A percentile compares a stretch with the other conserved stretches of the same genome.
Evolutionary conservation across 2,888 invertebrate species (phyloP).

Genomic region (Dryococelus australis): DNA sequence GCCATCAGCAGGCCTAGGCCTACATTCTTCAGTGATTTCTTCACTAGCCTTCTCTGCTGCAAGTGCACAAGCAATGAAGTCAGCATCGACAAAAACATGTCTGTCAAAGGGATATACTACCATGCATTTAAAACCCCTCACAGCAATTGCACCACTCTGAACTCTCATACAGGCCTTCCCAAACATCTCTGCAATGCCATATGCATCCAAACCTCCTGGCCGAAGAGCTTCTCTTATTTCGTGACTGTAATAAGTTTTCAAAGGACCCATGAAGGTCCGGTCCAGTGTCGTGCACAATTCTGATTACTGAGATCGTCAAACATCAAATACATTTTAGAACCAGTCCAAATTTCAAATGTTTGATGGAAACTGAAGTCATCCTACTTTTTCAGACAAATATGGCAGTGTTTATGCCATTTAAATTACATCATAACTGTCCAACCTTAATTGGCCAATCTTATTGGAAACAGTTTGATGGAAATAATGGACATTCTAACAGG

Average conservation of each 20-base stretch:
- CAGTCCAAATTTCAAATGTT: too few species aligned
- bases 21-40: background rate
- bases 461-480: too few species aligned
- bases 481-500: too few species aligned
- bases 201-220: background rate
- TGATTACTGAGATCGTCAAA: too few species aligned
- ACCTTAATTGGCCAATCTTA: too few species aligned
- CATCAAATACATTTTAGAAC: too few species aligned
- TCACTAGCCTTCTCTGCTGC: background rate
- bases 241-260: background rate
- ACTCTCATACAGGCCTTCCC: background rate
- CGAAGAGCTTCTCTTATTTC: background rate
- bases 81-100: slow-evolving; percentile 19
- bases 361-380: too few species aligned
- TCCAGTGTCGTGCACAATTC: too few species aligned
- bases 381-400: too few species aligned
- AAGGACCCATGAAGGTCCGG: background rate
- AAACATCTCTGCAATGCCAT: slow-evolving; percentile 1
- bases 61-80: background rate
- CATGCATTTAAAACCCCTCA: slow-evolving; percentile 19
- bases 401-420: too few species aligned
- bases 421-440: too few species aligned
- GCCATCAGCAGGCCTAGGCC: background rate
- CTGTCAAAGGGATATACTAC: background rate
- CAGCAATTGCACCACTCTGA: background rate